Evolutionary conservation across 2,888 invertebrate genomes (phyloP), one percentile per base, ranked within the genome.

Genomic region (Hesperia comma): DNA sequence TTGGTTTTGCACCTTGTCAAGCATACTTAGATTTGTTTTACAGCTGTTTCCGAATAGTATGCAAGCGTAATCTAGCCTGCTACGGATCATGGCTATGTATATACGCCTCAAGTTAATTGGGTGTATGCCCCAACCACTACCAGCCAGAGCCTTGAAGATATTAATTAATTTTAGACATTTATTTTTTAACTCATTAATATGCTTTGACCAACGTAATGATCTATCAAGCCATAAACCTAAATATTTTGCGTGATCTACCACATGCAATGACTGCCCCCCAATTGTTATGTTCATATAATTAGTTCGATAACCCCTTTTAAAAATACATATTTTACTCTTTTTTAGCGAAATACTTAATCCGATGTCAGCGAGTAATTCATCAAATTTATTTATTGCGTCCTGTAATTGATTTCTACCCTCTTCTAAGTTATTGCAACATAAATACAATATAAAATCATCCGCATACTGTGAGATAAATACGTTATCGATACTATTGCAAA

Each of bases 1-100:
- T 54, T 63, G 63, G 17, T 67, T 67, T 53, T 67, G 69, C 40
- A 64, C 56, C 40, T 32, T 61, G 21, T 68, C 64, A 10, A 68
- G 14, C 55, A 64, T 68, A 2, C n/a, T 17, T 2, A 68, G n/a
- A 53, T 58, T 19, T 15, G 41, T 46, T 37, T 53, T 21, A 15
- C 61, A 37, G 41, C 64, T 62, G 33, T 41, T 61, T n/a, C 57
- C 57, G 43, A 54, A 61, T 43, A 68, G 53, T 54, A 68, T 64
- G 37, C 58, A 40, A 21, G 53, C 53, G 14, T 70, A 70, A 61
- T 70, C 69, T 12, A 68, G 26, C 15, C 68, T 43, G 41, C 62
- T 64, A 10, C 67, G 51, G 43, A 70, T 68, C 8, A 58, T 62
- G 14, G 58, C 55, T 41, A 68, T 66, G 54, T 69, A 69, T 10